These are phyloP conservation scores for Neosalanx taihuensis DNA, from an alignment of 2,797 vertebrate species.

Conservation along the genomic window DNA sequence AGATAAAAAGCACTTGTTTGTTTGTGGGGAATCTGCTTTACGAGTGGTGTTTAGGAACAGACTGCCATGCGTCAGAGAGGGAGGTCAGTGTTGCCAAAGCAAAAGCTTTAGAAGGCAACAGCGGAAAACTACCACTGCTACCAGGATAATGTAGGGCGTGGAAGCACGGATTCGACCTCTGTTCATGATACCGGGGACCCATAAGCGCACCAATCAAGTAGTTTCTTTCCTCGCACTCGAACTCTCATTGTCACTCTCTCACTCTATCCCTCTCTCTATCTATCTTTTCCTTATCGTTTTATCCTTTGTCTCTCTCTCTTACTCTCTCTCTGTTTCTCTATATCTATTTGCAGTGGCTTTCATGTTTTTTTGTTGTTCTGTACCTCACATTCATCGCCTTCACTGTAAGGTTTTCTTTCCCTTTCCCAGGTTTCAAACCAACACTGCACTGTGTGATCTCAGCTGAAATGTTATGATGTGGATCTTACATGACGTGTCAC, in stretches of 20 bases:
- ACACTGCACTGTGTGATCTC: neutral
- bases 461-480: slow-evolving; percentile 24
- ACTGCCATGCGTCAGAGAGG: slow-evolving; percentile 52
- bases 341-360: too few relatives aligned
- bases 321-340: too few relatives aligned
- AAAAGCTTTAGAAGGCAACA: slow-evolving; percentile 34
- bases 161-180: neutral
- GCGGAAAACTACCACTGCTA: slow-evolving; percentile 30
- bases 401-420: too few relatives aligned
- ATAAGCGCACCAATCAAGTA: neutral
- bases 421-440: neutral
- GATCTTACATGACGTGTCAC: slow-evolving; percentile 15
- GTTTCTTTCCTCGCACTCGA: neutral
- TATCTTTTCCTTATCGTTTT: neutral
- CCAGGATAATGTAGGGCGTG: slow-evolving; percentile 16
- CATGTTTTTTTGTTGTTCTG: too few relatives aligned
- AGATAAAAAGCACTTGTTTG: slow-evolving; percentile 36
- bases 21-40: slow-evolving; percentile 42
- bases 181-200: neutral
- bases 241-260: neutral
- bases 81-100: slow-evolving; percentile 62
- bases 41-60: slow-evolving; percentile 27
- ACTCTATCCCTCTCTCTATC: neutral
- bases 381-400: too few relatives aligned
- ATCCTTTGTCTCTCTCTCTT: too few relatives aligned